These are phyloP conservation scores for Lepidochrysops patricia DNA, from an alignment of 2,888 invertebrate species.

Conservation along the genomic window DNA sequence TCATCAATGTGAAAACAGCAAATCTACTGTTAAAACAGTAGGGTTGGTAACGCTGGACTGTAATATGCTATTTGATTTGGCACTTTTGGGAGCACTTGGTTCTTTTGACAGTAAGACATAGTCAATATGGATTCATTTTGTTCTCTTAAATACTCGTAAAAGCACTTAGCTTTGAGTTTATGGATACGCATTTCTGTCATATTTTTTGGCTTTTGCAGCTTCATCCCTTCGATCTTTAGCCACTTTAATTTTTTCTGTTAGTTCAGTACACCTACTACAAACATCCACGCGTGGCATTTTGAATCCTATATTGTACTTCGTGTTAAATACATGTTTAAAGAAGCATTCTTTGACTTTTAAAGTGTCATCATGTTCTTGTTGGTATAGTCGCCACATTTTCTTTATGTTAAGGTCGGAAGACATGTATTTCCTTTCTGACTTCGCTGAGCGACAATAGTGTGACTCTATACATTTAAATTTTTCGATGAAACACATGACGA, in stretches of 20 bases:
- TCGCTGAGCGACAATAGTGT: neutral
- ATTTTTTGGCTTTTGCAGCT: neutral
- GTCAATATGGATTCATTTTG: neutral
- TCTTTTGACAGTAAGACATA: neutral
- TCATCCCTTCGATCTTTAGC: neutral
- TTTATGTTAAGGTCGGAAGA: neutral
- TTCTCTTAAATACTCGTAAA: conserved; percentile 2
- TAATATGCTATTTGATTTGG: conserved; percentile 5
- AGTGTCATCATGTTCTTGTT: neutral
- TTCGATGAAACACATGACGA: neutral
- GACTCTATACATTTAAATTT: neutral
- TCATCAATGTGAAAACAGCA: neutral
- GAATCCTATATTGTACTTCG: neutral
- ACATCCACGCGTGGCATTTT: neutral
- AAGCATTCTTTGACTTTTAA: neutral
- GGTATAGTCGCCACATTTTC: neutral
- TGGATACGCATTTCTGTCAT: conserved; percentile 8
- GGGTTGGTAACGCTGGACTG: no score
- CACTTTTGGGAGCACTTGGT: conserved; percentile 2
- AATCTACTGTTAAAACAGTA: no score
- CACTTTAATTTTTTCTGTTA: neutral
- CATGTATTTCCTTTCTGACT: conserved; percentile 5
- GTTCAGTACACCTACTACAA: neutral
- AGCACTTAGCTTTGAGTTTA: conserved; percentile 3
- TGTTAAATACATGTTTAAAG: neutral